Evolutionary conservation across 2,797 vertebrate genomes (phyloP).

Genomic region (Eospalax fontanierii): DNA sequence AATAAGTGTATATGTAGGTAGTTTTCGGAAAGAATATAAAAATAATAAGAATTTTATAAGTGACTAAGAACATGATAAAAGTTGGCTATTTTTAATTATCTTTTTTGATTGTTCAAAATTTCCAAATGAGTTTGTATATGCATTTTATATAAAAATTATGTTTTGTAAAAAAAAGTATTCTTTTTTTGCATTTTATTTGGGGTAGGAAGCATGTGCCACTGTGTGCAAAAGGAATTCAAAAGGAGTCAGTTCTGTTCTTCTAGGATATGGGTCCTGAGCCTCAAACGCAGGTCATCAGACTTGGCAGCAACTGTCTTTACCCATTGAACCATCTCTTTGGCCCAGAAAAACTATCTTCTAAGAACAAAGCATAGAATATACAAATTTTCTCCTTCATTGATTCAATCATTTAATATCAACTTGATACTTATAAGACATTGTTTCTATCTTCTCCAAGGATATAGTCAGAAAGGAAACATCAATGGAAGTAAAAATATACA

Average conservation of each 20-base stretch:
- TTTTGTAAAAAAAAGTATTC: background rate
- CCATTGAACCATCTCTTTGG: background rate
- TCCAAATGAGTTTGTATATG: background rate
- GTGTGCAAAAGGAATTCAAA: background rate
- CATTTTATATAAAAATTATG: background rate
- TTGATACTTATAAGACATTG: slow-evolving; percentile 21
- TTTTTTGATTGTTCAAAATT: slow-evolving; percentile 46
- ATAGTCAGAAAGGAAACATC: slow-evolving; percentile 2
- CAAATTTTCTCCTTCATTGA: background rate
- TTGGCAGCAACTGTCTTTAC: background rate
- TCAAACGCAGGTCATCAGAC: background rate
- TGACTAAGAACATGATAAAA: slow-evolving; percentile 45
- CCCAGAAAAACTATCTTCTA: slow-evolving; percentile 24
- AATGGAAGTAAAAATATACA: background rate
- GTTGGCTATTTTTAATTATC: slow-evolving; percentile 46
- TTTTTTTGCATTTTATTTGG: background rate
- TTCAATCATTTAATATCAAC: slow-evolving; percentile 40
- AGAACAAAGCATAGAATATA: slow-evolving; percentile 30
- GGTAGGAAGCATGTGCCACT: background rate
- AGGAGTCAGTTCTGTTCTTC: background rate
- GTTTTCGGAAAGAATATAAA: slow-evolving; percentile 40
- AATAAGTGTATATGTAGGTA: background rate
- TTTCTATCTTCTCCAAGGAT: slow-evolving; percentile 34
- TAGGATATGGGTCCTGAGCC: background rate
- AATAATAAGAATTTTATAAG: slow-evolving; percentile 44